Evolutionary conservation across 2,888 invertebrate genomes (phyloP).

Genomic region (Spatulosminthurus flaviceps): DNA sequence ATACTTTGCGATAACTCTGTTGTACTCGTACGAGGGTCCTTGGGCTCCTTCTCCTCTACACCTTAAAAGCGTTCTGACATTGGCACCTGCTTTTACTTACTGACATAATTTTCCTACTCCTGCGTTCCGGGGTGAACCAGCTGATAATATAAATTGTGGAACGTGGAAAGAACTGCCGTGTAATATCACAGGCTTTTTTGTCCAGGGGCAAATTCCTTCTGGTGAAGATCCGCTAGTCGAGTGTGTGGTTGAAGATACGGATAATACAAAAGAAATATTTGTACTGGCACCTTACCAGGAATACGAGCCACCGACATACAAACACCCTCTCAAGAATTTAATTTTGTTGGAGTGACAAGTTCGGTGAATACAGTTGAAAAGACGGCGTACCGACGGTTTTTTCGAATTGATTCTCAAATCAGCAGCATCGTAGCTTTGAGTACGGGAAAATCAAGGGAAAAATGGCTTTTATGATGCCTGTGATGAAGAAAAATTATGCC

Average conservation of each 20-base stretch:
- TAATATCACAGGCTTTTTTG: neutral
- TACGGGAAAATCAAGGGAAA: constrained; percentile 16
- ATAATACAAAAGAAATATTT: too few relatives aligned
- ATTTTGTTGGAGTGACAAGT: constrained; percentile 19
- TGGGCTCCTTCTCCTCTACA: neutral
- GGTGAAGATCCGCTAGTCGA: too few relatives aligned
- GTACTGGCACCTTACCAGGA: too few relatives aligned
- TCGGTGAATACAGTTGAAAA: constrained; percentile 23
- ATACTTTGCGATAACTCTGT: neutral
- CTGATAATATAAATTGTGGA: neutral
- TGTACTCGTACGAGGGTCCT: neutral
- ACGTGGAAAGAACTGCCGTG: neutral
- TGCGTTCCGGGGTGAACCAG: neutral
- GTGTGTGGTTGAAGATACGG: too few relatives aligned
- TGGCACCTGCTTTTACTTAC: neutral
- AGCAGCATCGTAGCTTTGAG: neutral
- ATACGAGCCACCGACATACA: neutral
- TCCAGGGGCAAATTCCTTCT: neutral
- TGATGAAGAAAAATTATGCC: constrained; percentile 60
- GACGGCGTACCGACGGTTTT: constrained; percentile 34
- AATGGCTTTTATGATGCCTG: constrained; percentile 63
- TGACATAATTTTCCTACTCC: neutral
- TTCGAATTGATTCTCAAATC: constrained; percentile 21
- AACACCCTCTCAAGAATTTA: neutral
- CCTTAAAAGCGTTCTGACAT: neutral